Evolutionary conservation across 2,113 vertebrate species (phyloP).

Genomic region (Rhynchopsitta pachyrhyncha): DNA sequence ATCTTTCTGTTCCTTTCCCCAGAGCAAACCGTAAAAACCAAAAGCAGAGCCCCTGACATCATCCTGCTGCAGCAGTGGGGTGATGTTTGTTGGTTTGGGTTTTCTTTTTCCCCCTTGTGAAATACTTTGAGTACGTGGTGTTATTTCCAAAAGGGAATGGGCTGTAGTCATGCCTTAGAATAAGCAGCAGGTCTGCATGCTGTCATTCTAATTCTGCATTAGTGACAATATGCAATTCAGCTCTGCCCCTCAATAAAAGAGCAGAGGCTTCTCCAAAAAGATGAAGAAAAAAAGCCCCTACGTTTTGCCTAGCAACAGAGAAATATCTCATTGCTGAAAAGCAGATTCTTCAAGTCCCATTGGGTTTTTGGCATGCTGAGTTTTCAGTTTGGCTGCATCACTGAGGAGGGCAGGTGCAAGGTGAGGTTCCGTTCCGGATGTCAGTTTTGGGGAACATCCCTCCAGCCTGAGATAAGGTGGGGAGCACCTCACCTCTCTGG

Average conservation of each 20-base stretch:
- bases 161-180: slow-evolving; percentile 42
- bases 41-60: not conserved
- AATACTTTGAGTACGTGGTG: not conserved
- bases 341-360: not conserved
- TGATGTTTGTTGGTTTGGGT: not conserved
- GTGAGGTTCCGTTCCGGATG: not conserved
- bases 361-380: not conserved
- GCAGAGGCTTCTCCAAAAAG: slow-evolving; percentile 27
- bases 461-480: not conserved
- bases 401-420: not conserved
- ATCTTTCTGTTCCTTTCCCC: not conserved
- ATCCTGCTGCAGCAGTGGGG: not conserved
- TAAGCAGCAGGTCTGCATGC: slow-evolving; percentile 28
- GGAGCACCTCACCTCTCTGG: not conserved
- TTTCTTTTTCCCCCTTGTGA: not conserved
- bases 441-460: not conserved
- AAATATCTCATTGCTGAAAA: not conserved
- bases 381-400: not conserved
- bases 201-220: slow-evolving; percentile 23
- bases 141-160: slow-evolving; percentile 9
- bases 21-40: not conserved
- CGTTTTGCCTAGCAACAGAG: slow-evolving; percentile 47
- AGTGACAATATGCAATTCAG: slow-evolving; percentile 38
- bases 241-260: slow-evolving; percentile 42
- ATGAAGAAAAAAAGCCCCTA: not conserved